phyloP scores from a whole-genome alignment of 2,113 vertebrate species.

The Channa maculata region DNA sequence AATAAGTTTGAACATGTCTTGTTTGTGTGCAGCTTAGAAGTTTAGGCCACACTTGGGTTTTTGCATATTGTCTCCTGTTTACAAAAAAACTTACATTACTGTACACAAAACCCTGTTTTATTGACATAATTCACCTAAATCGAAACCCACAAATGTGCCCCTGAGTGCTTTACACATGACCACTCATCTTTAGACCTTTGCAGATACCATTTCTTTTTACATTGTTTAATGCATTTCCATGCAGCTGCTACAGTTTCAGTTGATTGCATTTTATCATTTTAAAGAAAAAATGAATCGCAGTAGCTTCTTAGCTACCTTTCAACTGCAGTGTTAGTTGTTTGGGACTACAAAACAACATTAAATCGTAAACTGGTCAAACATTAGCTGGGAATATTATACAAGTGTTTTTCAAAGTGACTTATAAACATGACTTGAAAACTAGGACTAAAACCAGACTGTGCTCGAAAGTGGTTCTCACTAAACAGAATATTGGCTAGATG shows the following conservation, averaged over 20 bases:
- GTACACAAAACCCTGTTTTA: not conserved
- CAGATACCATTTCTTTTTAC: too few relatives aligned
- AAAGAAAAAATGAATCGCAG: too few relatives aligned
- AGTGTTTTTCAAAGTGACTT: too few relatives aligned
- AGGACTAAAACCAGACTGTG: too few relatives aligned
- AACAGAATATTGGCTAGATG: not conserved
- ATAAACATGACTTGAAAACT: too few relatives aligned
- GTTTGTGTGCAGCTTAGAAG: not conserved
- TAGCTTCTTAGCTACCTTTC: too few relatives aligned
- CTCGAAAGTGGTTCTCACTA: not conserved
- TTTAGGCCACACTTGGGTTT: not conserved
- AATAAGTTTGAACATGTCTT: not conserved
- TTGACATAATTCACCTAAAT: not conserved
- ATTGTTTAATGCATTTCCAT: too few relatives aligned
- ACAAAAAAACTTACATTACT: not conserved
- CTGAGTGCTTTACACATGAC: not conserved
- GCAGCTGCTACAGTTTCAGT: too few relatives aligned
- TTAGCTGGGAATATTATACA: too few relatives aligned
- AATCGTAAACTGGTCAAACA: too few relatives aligned
- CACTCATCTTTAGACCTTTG: too few relatives aligned
- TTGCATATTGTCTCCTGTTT: not conserved
- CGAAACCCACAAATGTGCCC: not conserved
- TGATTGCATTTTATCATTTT: too few relatives aligned
- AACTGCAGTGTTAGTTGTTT: not conserved
- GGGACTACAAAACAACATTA: not conserved